A percentile compares a stretch with the other conserved stretches of the same genome.
phyloP scores from a whole-genome alignment of 2,113 vertebrate species.

The Strix uralensis region DNA sequence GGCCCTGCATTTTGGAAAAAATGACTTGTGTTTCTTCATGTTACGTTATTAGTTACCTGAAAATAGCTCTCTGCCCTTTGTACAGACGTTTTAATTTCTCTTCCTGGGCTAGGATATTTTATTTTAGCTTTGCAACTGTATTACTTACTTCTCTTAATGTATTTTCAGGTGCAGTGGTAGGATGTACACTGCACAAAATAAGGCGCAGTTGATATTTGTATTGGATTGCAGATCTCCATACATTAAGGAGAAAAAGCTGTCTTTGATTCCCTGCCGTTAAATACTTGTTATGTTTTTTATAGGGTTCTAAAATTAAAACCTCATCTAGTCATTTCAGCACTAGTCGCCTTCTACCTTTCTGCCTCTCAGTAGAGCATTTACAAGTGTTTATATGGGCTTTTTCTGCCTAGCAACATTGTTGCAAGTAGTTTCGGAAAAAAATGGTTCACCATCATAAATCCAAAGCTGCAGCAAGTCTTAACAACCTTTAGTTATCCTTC shows the following conservation, averaged over 20 bases:
- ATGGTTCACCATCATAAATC: conserved; percentile 17
- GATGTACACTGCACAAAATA: neutral
- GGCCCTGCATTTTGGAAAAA: neutral
- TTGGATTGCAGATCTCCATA: neutral
- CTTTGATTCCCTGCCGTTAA: conserved; percentile 7
- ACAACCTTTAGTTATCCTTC: conserved; percentile 40
- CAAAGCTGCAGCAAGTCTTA: conserved; percentile 14
- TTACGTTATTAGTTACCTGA: neutral
- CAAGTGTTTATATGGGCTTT: conserved; percentile 1
- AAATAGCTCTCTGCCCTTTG: neutral
- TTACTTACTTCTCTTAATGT: neutral
- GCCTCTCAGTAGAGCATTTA: conserved; percentile 16
- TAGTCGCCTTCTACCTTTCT: neutral
- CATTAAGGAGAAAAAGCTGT: neutral
- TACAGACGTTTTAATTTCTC: neutral
- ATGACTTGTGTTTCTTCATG: neutral
- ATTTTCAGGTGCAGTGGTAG: neutral
- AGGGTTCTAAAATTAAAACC: conserved; percentile 45
- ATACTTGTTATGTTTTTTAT: conserved; percentile 2
- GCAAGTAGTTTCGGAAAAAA: neutral
- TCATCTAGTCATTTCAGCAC: conserved; percentile 1
- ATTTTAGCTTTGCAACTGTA: neutral
- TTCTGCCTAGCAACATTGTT: conserved; percentile 36
- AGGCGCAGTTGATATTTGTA: neutral
- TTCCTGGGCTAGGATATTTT: neutral